A percentile compares a stretch with the other conserved stretches of the same genome.
Conservation (phyloP, 1,140 invertebrate genomes). For the Pseudoatta argentina region DNA sequence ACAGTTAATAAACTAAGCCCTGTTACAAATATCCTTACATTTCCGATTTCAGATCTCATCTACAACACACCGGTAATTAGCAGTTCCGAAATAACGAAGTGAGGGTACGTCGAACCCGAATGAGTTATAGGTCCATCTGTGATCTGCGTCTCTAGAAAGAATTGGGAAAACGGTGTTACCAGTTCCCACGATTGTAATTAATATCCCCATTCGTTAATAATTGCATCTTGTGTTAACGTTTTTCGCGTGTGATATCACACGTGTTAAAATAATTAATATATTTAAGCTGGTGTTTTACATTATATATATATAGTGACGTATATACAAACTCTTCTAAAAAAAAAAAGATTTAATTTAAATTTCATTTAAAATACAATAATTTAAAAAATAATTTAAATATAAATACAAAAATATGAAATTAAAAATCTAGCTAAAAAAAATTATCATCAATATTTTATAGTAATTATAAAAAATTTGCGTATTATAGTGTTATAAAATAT, state of each 20-base stretch:
- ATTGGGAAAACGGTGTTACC: slow-evolving; percentile 55
- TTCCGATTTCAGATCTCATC: slow-evolving; percentile 48
- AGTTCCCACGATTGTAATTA: slow-evolving; percentile 67
- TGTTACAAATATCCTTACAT: slow-evolving; percentile 59
- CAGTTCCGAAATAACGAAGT: slow-evolving; percentile 45
- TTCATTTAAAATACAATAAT: background rate
- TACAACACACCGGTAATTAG: slow-evolving; percentile 58
- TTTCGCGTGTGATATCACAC: background rate
- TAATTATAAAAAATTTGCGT: background rate
- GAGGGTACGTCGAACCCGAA: slow-evolving; percentile 53
- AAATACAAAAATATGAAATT: background rate
- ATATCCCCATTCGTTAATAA: background rate
- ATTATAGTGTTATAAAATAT: too few species aligned
- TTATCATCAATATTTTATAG: background rate
- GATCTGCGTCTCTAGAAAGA: slow-evolving; percentile 56
- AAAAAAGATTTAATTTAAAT: background rate
- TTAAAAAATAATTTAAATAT: slow-evolving; percentile 1
- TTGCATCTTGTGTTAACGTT: background rate
- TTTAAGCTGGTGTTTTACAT: background rate
- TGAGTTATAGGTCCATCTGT: slow-evolving; percentile 75
- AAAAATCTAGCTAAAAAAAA: background rate
- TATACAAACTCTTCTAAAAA: background rate
- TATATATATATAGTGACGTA: background rate
- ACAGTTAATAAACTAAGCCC: slow-evolving; percentile 44
- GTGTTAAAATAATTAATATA: slow-evolving; percentile 9